A percentile compares a stretch with the other conserved stretches of the same genome.
Evolutionary conservation across 2,888 invertebrate species (phyloP).

Genomic region (Netelia virgata): DNA sequence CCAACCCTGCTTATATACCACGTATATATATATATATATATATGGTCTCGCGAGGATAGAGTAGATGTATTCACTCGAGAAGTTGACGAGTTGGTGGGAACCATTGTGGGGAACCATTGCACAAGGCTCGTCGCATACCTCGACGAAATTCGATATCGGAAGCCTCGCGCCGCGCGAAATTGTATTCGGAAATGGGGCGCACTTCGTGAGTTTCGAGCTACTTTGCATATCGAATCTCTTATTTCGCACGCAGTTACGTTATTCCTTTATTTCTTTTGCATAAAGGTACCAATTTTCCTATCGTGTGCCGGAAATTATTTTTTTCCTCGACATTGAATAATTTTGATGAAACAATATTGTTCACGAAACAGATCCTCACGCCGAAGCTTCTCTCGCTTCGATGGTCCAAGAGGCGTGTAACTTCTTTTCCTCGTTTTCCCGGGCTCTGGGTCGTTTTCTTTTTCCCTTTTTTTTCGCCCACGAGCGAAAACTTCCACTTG

Average conservation of each 20-base stretch:
- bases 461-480: slow-evolving; percentile 47
- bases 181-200: too few species aligned
- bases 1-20: too few species aligned
- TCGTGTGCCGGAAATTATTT: slow-evolving; percentile 21
- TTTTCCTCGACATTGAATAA: slow-evolving; percentile 24
- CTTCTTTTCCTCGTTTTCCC: slow-evolving; percentile 4
- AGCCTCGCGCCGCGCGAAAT: too few species aligned
- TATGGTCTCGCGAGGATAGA: too few species aligned
- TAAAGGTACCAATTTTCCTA: slow-evolving; percentile 16
- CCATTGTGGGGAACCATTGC: too few species aligned
- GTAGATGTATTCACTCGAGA: too few species aligned
- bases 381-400: neutral
- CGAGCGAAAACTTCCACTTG: slow-evolving; percentile 56
- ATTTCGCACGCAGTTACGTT: neutral
- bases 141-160: too few species aligned
- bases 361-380: slow-evolving; percentile 3
- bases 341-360: slow-evolving; percentile 28
- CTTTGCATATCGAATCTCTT: neutral
- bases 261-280: neutral
- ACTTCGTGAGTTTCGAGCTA: neutral
- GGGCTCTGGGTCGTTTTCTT: slow-evolving; percentile 5
- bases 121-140: too few species aligned
- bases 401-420: slow-evolving; percentile 28
- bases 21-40: too few species aligned
- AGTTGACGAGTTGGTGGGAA: too few species aligned